Base-by-base conservation (phyloP, 2,888 invertebrate genomes). In the Epinotia bilunana region DNA sequence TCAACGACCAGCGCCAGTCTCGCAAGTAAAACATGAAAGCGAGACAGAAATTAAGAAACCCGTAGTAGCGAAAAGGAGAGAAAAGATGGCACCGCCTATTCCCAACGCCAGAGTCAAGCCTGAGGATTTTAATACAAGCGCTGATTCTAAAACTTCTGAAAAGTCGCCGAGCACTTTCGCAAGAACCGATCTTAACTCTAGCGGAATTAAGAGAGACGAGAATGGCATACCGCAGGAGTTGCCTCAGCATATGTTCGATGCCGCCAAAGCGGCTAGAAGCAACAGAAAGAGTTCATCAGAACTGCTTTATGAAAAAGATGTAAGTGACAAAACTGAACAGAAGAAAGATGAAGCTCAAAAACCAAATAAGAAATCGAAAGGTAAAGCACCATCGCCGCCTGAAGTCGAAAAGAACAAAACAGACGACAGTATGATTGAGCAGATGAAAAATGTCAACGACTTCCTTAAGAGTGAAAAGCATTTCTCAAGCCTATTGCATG, bases 321-420 rank as follows among this genome's bases (percentile, higher is more conserved):
- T n/a, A n/a, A 46, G 43, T 46, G 69, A 91, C 6, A 90, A 85
- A 79, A 62, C 75, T 46, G 90, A 91, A 43, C 77, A 80, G 7
- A 90, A 88, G 78, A 91, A 90, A 77, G 90, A 90, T 63, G 94
- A 91, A 84, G 83, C 78, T 60, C 84, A 81, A 0, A 93, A 94
- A 83, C 86, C 90, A 6, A 83, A 88, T 1, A 96, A 95, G 81
- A 96, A 95, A 85, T 95, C 94, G 61, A 97, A 97, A 87, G 95
- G 96, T 0, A 96, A 96, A 90, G 97, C 97, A 1, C 97, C 97
- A 0, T 95, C 95, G 0, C 97, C 96, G 0, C 97, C 97, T n/a
- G 94, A 94, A 68, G 77, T 80, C 1, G 93, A 94, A 33, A 94
- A 88, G 78, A 94, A 94, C 78, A 93, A 92, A 87, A 93, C 91